Conservation (phyloP, 2,797 vertebrate species). For the Schizothorax lantsangensis region DNA sequence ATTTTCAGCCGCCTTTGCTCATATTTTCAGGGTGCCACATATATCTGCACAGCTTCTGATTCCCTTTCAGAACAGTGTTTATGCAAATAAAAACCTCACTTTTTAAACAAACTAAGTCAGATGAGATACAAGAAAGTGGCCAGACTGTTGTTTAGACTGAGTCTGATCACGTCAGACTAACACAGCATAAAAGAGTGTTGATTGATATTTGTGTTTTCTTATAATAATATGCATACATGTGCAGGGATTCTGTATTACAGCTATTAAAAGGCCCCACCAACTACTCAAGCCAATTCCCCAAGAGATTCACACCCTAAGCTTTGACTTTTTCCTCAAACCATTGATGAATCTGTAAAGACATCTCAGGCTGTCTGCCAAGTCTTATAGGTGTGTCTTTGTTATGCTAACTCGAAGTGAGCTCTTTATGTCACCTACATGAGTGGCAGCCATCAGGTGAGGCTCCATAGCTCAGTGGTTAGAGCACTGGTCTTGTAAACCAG, state of each 20-base stretch:
- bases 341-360: neutral
- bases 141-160: neutral
- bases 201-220: neutral
- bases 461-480: conserved; percentile 16
- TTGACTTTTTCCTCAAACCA: neutral
- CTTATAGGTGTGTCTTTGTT: conserved; percentile 9
- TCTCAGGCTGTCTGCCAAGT: neutral
- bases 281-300: neutral
- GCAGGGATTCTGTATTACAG: neutral
- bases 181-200: neutral
- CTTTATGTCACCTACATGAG: neutral
- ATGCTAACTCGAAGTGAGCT: neutral
- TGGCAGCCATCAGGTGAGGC: neutral
- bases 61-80: neutral
- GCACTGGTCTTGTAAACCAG: conserved; percentile 36
- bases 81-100: neutral
- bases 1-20: too few species aligned
- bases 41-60: neutral
- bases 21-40: too few species aligned
- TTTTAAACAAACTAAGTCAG: neutral
- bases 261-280: neutral
- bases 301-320: neutral
- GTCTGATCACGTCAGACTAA: neutral
- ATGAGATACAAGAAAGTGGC: neutral
- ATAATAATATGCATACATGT: neutral